Evolutionary conservation across 2,797 vertebrate species (phyloP).

Genomic region (Oreochromis grahami): DNA sequence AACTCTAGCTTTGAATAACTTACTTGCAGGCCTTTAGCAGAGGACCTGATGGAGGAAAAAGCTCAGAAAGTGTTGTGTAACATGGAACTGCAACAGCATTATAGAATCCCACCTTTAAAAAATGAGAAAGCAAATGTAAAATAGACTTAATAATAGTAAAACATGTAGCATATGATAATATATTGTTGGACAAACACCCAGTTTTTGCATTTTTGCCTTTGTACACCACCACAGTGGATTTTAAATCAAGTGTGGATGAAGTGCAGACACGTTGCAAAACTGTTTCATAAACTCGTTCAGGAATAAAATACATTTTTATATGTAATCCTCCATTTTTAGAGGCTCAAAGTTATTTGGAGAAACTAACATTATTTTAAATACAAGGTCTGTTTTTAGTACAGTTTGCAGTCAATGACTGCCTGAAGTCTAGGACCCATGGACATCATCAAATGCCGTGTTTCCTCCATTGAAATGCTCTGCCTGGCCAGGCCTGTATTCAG

Average conservation of each 20-base stretch:
- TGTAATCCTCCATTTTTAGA: not conserved
- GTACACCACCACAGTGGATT: not conserved
- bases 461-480: not conserved
- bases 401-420: not conserved
- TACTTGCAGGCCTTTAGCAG: constrained; percentile 94
- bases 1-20: constrained; percentile 16
- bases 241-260: not conserved
- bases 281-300: not conserved
- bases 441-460: not conserved
- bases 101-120: constrained; percentile 91
- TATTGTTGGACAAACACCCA: not conserved
- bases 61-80: constrained; percentile 88
- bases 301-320: not conserved
- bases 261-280: not conserved
- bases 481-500: not conserved
- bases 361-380: not conserved
- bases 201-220: not conserved
- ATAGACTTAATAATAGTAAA: not conserved
- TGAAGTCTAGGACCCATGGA: not conserved
- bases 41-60: constrained; percentile 88
- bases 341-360: not conserved
- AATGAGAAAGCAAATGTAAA: not conserved
- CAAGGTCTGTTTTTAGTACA: not conserved
- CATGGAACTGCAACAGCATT: constrained; percentile 96
- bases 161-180: not conserved